phyloP scores from a whole-genome alignment of 2,797 vertebrate genomes.

The Lagocephalus sceleratus region DNA sequence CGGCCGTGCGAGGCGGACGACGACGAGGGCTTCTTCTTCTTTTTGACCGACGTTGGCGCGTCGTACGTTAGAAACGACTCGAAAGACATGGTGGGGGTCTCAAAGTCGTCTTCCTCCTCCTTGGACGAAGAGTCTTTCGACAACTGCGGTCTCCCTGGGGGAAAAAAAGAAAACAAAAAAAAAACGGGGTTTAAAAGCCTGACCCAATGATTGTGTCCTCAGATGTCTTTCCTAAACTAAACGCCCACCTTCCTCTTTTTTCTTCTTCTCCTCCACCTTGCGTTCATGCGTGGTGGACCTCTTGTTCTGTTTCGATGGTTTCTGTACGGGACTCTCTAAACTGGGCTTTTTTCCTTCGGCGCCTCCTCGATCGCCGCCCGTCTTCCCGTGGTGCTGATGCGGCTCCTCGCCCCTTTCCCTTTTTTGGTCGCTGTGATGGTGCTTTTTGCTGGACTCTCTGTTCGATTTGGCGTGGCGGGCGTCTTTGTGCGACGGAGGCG shows the following conservation, averaged over 20 bases:
- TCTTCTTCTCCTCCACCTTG: slow-evolving; percentile 69
- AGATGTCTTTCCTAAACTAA: neutral
- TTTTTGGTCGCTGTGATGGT: slow-evolving; percentile 50
- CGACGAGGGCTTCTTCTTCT: slow-evolving; percentile 75
- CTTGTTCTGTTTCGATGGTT: slow-evolving; percentile 69
- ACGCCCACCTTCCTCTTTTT: slow-evolving; percentile 66
- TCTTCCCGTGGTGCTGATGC: slow-evolving; percentile 61
- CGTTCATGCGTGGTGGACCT: slow-evolving; percentile 57
- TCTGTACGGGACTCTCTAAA: slow-evolving; percentile 63
- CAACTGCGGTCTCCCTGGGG: slow-evolving; percentile 55
- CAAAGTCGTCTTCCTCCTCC: slow-evolving; percentile 76
- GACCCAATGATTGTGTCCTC: no score
- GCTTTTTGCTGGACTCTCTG: slow-evolving; percentile 64
- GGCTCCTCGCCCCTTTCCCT: slow-evolving; percentile 60
- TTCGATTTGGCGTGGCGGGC: slow-evolving; percentile 59
- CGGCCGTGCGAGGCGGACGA: slow-evolving; percentile 57
- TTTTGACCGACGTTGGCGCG: slow-evolving; percentile 87
- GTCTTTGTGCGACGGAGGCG: slow-evolving; percentile 68
- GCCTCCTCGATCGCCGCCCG: slow-evolving; percentile 24
- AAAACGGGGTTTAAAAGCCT: neutral
- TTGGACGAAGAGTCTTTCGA: slow-evolving; percentile 56
- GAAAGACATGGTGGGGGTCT: slow-evolving; percentile 93
- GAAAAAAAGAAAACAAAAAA: neutral
- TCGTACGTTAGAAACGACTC: slow-evolving; percentile 97
- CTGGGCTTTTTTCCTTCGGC: slow-evolving; percentile 60